Evolutionary conservation across 2,797 vertebrate species (phyloP).

Genomic region (Paguma larvata): DNA sequence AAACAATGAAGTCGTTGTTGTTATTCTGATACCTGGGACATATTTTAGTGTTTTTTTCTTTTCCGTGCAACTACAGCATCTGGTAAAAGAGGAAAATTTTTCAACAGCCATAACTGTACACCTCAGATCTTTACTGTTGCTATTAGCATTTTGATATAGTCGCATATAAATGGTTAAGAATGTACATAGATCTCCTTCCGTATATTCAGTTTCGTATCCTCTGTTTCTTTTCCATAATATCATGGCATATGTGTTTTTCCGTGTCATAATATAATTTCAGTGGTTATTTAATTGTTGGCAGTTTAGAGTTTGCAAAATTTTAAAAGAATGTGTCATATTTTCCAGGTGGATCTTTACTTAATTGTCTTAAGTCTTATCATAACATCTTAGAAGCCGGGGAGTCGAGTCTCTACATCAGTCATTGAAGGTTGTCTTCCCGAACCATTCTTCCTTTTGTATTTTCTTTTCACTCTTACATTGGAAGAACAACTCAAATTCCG

Average conservation of each 20-base stretch:
- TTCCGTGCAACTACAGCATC: not conserved
- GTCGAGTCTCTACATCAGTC: not conserved
- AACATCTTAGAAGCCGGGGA: not conserved
- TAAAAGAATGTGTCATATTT: not conserved
- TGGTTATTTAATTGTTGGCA: not conserved
- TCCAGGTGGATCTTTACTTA: not conserved
- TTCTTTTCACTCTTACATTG: not conserved
- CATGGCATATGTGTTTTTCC: not conserved
- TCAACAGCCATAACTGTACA: not conserved
- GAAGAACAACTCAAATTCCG: not conserved
- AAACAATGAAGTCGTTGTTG: not conserved
- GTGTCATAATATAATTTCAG: not conserved
- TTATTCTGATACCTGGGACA: not conserved
- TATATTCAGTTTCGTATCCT: not conserved
- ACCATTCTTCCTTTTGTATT: not conserved
- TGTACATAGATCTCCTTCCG: not conserved
- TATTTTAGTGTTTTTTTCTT: not conserved
- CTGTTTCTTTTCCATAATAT: constrained; percentile 18
- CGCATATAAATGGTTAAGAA: not conserved
- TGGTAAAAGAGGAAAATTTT: not conserved
- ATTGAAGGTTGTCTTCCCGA: not conserved
- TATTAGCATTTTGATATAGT: not conserved
- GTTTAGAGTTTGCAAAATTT: constrained; percentile 3
- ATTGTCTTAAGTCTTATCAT: not conserved
- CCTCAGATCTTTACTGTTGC: not conserved